phyloP scores from a whole-genome alignment of 1,140 invertebrate genomes.

The Lepidotrigona ventralis region DNA sequence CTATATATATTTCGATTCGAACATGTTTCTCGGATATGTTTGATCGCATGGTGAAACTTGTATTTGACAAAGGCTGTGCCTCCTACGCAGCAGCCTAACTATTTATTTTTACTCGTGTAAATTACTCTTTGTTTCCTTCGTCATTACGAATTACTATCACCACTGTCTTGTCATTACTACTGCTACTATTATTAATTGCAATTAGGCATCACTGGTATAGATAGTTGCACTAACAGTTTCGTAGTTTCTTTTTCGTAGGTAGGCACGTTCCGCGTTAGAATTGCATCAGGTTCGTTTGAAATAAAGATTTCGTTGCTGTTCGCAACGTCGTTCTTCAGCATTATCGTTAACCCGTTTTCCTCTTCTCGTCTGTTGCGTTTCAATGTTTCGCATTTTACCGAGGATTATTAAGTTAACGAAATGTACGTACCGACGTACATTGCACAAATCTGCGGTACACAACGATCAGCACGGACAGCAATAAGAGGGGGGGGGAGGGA shows the following conservation, averaged over 20 bases:
- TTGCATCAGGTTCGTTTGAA: background rate
- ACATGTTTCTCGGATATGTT: background rate
- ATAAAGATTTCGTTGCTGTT: background rate
- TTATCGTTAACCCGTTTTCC: background rate
- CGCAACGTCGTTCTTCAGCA: background rate
- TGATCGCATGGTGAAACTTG: conserved; percentile 39
- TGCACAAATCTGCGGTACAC: conserved; percentile 49
- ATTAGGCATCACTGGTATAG: conserved; percentile 27
- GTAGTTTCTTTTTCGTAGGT: conserved; percentile 11
- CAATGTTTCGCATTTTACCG: conserved; percentile 38
- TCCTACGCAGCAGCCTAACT: conserved; percentile 57
- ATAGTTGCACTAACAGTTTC: conserved; percentile 20
- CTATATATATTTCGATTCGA: conserved; percentile 25
- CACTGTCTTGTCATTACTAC: conserved; percentile 12
- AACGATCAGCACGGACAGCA: background rate
- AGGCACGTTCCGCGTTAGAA: background rate
- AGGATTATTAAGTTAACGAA: conserved; percentile 20
- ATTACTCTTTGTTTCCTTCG: conserved; percentile 24
- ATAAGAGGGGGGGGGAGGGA: background rate
- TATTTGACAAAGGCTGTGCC: conserved; percentile 59
- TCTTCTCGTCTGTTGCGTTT: background rate
- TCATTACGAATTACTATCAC: background rate
- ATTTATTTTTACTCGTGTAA: conserved; percentile 58
- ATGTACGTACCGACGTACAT: conserved; percentile 37
- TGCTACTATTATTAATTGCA: conserved; percentile 17